phyloP scores from a whole-genome alignment of 2,797 vertebrate genomes.

The Hippoglossus hippoglossus region DNA sequence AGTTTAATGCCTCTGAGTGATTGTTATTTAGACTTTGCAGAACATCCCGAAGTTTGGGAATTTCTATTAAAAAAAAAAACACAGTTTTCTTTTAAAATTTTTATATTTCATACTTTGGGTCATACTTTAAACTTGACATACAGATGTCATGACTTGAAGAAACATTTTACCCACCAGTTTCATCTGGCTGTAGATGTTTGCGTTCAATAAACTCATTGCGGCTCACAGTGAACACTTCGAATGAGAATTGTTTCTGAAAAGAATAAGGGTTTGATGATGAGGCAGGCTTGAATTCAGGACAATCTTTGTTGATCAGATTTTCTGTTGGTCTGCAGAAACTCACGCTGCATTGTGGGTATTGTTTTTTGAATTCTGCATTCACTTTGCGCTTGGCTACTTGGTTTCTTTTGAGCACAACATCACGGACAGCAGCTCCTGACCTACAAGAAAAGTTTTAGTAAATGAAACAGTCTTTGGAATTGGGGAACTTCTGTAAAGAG shows the following conservation, averaged over 20 bases:
- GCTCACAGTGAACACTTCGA: conserved; percentile 65
- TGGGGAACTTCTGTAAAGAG: too few species aligned
- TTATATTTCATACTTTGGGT: background rate
- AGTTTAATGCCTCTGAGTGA: conserved; percentile 46
- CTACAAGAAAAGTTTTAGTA: background rate
- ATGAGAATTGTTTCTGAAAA: conserved; percentile 61
- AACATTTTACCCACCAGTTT: conserved; percentile 47
- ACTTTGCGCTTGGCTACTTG: conserved; percentile 22
- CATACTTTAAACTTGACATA: background rate
- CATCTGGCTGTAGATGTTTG: background rate
- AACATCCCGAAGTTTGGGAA: conserved; percentile 42
- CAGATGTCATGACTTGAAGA: background rate
- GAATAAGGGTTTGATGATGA: background rate
- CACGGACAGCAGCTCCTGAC: background rate
- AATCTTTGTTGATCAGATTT: background rate
- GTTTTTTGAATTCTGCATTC: background rate
- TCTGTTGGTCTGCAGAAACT: background rate
- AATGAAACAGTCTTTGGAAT: background rate
- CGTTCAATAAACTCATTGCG: conserved; percentile 28
- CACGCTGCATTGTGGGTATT: conserved; percentile 31
- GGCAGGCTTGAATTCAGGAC: background rate
- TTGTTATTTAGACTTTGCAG: conserved; percentile 44
- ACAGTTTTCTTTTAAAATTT: rapidly evolving
- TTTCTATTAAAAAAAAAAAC: conserved; percentile 46
- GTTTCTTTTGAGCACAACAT: conserved; percentile 9